Base-by-base conservation (phyloP, 2,888 invertebrate genomes). In the Stictocephala bisonia region DNA sequence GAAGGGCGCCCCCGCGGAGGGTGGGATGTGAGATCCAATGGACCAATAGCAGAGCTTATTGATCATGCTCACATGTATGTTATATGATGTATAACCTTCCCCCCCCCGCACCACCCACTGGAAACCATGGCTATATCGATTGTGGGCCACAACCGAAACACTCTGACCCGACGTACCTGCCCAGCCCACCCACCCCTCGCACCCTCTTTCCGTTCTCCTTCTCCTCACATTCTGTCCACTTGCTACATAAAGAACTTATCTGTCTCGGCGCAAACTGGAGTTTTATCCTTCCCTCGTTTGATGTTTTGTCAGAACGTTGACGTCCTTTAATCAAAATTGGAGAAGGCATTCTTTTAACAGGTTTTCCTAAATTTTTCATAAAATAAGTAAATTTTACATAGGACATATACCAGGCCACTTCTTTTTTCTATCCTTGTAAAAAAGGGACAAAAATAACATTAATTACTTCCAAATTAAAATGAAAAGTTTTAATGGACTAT, bases 21-120 rank as follows among this genome's bases (percentile, higher is more conserved):
- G 74, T 64, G 70, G 76, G 68, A 64, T 66, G 76, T 73, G 24
- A 44, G 56, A 68, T 56, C 44, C 70, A 72, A 71, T 70, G 76
- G 74, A 75, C 77, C 76, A 78, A 77, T 76, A 73, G 77, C 73
- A 75, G 73, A 74, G 74, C 76, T 78, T 78, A 78, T 78, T 76
- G 77, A 78, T 78, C 75, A 78, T 51, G 71, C 68, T 69, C 60
- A 73, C 74, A 74, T 78, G 77, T 75, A 76, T 78, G 77, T 76
- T 77, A 77, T 78, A 78, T 78, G 77, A 76, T 78, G 77, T 75
- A 78, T 76, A 76, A 74, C 75, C 73, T 74, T 60, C 71, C 53
- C 66, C 72, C 60, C 71, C 70, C 60, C 53, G 41, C 66, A n/a
- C 66, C 40, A 41, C 66, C 76, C 71, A 71, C 40, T 70, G 74